Base-by-base conservation (phyloP, 2,888 invertebrate genomes). In the Microdon myrmicae region DNA sequence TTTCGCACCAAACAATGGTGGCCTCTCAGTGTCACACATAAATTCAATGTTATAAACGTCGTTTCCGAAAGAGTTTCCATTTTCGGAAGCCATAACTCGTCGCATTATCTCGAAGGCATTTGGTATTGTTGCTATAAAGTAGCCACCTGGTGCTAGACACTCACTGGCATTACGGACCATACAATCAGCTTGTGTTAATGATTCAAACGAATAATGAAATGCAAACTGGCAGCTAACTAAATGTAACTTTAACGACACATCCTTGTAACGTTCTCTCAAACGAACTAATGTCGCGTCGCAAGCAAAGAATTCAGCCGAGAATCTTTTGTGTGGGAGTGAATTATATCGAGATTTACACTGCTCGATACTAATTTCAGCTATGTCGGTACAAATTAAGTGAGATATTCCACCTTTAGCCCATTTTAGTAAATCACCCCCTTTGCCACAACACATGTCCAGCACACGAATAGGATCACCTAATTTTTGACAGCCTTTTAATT, bases 351-450 rank as follows among this genome's bases (percentile, higher is more conserved):
- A 83, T 75, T 90, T 85, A 76, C 96, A 96, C 73, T 98, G 96
- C 67, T 94, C 88, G 16, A 99, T 86, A 1, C 97, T 96, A 0
- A 93, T 88, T 29, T 87, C 89, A 1, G 99, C 98, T 71, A 99
- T 95, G 78, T 99, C 96, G 34, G 91, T 90, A 81, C 94, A 94
- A 51, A 96, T 88, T 10, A 95, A 82, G 79, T 92, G 90, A 1
- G 86, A 84, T 38, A 96, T 90, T 58, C 85, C 81, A 1, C 86
- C 90, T 75, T 92, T 94, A 58, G 87, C 86, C 94, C 98, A 99
- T 80, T 99, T 99, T n/a, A 91, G 83, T 22, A 99, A 82, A 79
- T 99, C 99, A 2, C 99, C 99, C 12, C 99, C 99, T 83, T 99
- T 99, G 1, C 99, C 99, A 77, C 96, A 96, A 71, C 96, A 95